Base-by-base conservation (phyloP, 1,140 invertebrate species). In the Coenobita brevimanus region DNA sequence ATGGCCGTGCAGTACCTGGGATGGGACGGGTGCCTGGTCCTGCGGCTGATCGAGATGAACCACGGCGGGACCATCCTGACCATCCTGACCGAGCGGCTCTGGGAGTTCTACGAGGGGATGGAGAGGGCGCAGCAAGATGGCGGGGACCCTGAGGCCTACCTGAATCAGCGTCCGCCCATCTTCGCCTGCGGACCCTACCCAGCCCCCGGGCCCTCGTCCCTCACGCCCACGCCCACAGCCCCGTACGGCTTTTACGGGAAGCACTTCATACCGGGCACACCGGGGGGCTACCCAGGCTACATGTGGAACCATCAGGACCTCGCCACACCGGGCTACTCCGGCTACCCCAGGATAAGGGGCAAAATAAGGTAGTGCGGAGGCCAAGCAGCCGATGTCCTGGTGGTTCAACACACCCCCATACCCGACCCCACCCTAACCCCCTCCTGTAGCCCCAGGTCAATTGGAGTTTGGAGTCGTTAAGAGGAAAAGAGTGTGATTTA, bases 21-120 rank as follows among this genome's bases (percentile, higher is more conserved):
- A 1, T 92, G 92, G 90, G 93, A 93, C 79, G 93, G 93, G 1
- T 91, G 92, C 6, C 92, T 93, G 62, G 91, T 93, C 1, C 87
- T 93, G 1, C 90, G 92, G 17, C 89, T 93, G 57, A 92, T 93
- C 69, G 92, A 93, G 83, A 92, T 92, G 89, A 93, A 93, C 88
- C 92, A 93, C 76, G 92, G 92, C 2, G 91, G 91, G 64, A 92
- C 92, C 15, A 91, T 93, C 88, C 91, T 92, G 27, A 93, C 92
- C 24, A 89, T 88, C 67, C 88, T 90, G 6, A 89, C 90, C 0
- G 90, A 90, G 57, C 75, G 90, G 24, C 81, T 90, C 24, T 90
- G 90, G 90, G 90, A 90, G 69, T 90, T 90, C 62, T 90, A 90
- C 41, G 90, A 90, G 69, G 90, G 90, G 17, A 81, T 90, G 76